Evolutionary conservation across 2,113 vertebrate genomes (phyloP).

Genomic region (Coryphaenoides rupestris): DNA sequence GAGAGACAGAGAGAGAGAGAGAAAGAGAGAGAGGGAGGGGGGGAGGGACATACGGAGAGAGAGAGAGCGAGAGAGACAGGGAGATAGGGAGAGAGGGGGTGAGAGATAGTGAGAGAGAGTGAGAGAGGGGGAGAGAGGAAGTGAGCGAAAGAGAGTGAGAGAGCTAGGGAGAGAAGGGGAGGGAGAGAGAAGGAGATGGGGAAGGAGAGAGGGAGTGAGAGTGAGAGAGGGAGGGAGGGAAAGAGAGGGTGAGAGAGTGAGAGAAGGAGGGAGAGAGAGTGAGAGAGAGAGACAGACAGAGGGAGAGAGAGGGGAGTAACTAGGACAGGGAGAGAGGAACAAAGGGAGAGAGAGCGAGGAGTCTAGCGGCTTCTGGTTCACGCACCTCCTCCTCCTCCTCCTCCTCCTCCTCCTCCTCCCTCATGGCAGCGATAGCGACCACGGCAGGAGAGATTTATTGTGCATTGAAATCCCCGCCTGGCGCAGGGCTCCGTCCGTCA

Average conservation of each 20-base stretch:
- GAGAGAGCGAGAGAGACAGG: conserved; percentile 44
- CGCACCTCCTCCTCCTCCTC: too few relatives aligned
- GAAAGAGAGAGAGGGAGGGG: conserved; percentile 11
- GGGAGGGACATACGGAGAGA: neutral
- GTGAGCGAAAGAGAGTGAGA: conserved; percentile 44
- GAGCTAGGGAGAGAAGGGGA: conserved; percentile 35
- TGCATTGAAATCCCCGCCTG: too few relatives aligned
- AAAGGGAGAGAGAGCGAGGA: conserved; percentile 19
- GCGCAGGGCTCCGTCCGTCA: too few relatives aligned
- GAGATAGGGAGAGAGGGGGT: conserved; percentile 19
- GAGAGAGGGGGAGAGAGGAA: conserved; percentile 1
- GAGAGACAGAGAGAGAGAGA: conserved; percentile 8
- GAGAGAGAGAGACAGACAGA: too few relatives aligned
- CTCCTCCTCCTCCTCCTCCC: too few relatives aligned
- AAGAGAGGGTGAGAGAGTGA: conserved; percentile 44
- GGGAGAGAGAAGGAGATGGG: conserved; percentile 23
- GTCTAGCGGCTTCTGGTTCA: too few relatives aligned
- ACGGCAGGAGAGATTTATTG: too few relatives aligned
- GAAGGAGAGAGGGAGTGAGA: conserved; percentile 20
- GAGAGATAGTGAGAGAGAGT: conserved; percentile 10
- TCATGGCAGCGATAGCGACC: too few relatives aligned
- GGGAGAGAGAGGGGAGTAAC: conserved; percentile 9
- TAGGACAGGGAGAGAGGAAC: too few relatives aligned
- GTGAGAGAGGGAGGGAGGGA: conserved; percentile 1
- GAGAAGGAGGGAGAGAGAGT: conserved; percentile 12